Base-by-base conservation (phyloP, 1,140 invertebrate species). In the Chelonus insularis region DNA sequence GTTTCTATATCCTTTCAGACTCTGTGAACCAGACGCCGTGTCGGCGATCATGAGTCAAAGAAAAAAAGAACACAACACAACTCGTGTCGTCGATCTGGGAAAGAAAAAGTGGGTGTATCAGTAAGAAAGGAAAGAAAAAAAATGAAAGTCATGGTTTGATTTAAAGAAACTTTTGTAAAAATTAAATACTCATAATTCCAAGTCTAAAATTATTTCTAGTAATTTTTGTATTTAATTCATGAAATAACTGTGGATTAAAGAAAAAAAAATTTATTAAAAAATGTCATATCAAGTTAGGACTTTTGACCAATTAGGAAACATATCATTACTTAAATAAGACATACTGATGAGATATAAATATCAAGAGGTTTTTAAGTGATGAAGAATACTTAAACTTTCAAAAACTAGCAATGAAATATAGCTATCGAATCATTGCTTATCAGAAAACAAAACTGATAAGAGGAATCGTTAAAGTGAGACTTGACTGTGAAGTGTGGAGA, bases 371-470 rank as follows among this genome's bases (percentile, higher is more conserved):
- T 14, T 43, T 16, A 43, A 43, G 16, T 43, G 41, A 43, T 43
- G 18, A n/a, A 43, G 14, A 14, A 43, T 43, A 18, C 41, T 43
- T 20, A 2, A 16, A 43, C 12, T 43, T 18, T 16, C 41, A 18
- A 43, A n/a, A 8, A 43, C 41, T 43, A 16, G 2, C 12, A 14
- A 43, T 7, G 18, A 16, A 14, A 43, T 43, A 43, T 43, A 43
- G 41, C 41, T 43, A 43, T 43, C 16, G 18, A 43, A 8, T 43
- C 41, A 7, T 70, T 65, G 60, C 68, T 71, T 69, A 69, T 71
- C 70, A 66, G 58, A 21, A 68, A 67, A 64, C 66, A 62, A 48
- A 39, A 29, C 60, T 69, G 70, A 71, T 71, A 72, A 71, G 57
- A 23, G 34, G 45, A 59, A 48, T 48, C 21, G 45, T 23, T 48